A percentile compares a stretch with the other conserved stretches of the same genome.
These are phyloP conservation scores for Pseudocheirus occidentalis DNA, from an alignment of 2,797 vertebrate species.

Conservation along the genomic window DNA sequence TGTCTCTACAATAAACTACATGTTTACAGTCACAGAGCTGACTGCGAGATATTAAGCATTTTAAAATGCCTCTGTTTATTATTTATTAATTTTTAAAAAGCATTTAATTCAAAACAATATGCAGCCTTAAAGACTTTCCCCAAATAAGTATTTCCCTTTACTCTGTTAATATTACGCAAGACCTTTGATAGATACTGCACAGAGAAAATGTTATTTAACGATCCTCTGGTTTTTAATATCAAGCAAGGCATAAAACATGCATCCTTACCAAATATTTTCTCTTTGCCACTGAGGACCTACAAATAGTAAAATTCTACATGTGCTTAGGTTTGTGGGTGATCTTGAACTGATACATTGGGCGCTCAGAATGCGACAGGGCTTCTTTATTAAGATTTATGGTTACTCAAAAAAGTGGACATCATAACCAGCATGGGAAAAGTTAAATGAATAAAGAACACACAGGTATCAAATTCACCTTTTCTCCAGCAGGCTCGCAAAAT, in stretches of 20 bases:
- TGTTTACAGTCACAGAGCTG: not conserved
- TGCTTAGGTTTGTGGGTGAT: not conserved
- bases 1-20: not conserved
- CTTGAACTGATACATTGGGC: no score
- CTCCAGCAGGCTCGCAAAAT: not conserved
- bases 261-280: not conserved
- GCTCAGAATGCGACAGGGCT: no score
- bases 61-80: not conserved
- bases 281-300: not conserved
- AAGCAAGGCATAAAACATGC: not conserved
- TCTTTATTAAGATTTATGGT: no score
- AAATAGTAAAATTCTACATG: not conserved
- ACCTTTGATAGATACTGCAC: not conserved
- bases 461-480: no score
- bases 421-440: no score
- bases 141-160: not conserved
- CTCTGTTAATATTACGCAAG: not conserved
- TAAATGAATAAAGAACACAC: no score
- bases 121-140: not conserved
- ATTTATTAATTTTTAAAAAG: not conserved
- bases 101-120: not conserved
- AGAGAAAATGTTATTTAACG: not conserved
- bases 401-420: no score
- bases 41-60: not conserved
- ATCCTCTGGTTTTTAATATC: not conserved